phyloP scores from a whole-genome alignment of 2,797 vertebrate species.

The Sebastes variabilis region DNA sequence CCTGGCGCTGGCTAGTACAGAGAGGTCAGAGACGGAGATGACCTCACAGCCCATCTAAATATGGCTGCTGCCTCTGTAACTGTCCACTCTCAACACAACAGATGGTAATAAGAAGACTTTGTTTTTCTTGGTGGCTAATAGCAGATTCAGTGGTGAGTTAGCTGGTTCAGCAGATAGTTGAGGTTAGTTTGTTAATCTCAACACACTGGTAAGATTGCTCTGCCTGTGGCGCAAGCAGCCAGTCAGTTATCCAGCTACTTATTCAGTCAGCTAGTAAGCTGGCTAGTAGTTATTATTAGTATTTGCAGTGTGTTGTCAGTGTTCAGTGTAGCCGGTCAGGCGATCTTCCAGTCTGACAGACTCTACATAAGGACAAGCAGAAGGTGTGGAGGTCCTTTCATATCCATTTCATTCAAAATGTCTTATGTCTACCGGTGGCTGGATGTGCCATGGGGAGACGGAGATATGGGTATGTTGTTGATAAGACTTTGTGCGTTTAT shows the following conservation, averaged over 20 bases:
- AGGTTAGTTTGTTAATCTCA: not conserved
- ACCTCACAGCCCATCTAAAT: not conserved
- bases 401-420: conserved; percentile 72
- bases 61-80: not conserved
- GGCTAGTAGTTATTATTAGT: conserved; percentile 17
- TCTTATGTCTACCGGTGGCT: conserved; percentile 87
- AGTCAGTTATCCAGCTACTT: not conserved
- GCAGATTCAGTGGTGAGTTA: not conserved
- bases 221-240: not conserved
- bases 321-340: not conserved
- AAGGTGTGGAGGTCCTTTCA: not conserved
- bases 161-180: not conserved
- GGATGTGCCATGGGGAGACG: conserved; percentile 93
- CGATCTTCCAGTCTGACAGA: not conserved
- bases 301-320: not conserved
- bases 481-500: not conserved
- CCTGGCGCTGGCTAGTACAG: too few relatives aligned
- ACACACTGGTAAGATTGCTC: not conserved
- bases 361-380: not conserved
- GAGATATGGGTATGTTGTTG: conserved; percentile 89
- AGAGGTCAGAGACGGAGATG: not conserved
- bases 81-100: not conserved
- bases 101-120: not conserved
- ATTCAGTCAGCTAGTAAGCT: not conserved
- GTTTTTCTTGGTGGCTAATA: not conserved